These are phyloP conservation scores for Rhingia campestris DNA, from an alignment of 2,888 invertebrate species.

Conservation along the genomic window DNA sequence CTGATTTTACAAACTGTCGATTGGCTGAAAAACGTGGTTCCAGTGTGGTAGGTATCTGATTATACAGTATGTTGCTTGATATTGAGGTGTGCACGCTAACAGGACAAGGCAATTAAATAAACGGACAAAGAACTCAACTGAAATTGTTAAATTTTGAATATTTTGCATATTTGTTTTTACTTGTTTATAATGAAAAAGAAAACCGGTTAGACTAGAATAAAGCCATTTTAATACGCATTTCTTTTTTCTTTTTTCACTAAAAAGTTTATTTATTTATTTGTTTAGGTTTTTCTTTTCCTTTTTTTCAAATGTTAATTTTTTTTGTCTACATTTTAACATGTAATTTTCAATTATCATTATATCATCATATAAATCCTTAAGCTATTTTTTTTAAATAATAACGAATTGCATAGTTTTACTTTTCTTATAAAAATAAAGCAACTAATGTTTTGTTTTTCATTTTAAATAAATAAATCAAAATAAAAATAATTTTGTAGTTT, in stretches of 20 bases:
- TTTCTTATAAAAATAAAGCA: slow-evolving; percentile 36
- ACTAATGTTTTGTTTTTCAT: slow-evolving; percentile 4
- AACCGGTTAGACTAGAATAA: too few species aligned
- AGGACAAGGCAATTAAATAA: too few species aligned
- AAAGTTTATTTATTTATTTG: slow-evolving; percentile 37
- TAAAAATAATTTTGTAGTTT: slow-evolving; percentile 16
- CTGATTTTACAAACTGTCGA: too few species aligned
- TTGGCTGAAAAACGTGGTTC: too few species aligned
- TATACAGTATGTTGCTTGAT: too few species aligned
- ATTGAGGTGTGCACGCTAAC: too few species aligned
- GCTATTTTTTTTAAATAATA: slow-evolving; percentile 56
- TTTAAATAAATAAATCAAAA: too few species aligned
- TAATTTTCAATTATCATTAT: slow-evolving; percentile 47
- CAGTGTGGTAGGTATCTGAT: too few species aligned
- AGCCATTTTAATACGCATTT: too few species aligned
- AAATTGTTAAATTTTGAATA: too few species aligned
- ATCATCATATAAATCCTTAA: slow-evolving; percentile 55
- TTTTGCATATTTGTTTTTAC: too few species aligned
- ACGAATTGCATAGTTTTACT: slow-evolving; percentile 56
- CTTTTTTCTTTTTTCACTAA: slow-evolving; percentile 17
- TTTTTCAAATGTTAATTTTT: slow-evolving; percentile 45
- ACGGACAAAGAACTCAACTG: too few species aligned
- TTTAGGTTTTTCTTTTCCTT: slow-evolving; percentile 24
- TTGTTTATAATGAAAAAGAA: neutral
- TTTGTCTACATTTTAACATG: slow-evolving; percentile 68